These are phyloP conservation scores for Patella vulgata DNA, from an alignment of 1,140 invertebrate species.

Conservation along the genomic window DNA sequence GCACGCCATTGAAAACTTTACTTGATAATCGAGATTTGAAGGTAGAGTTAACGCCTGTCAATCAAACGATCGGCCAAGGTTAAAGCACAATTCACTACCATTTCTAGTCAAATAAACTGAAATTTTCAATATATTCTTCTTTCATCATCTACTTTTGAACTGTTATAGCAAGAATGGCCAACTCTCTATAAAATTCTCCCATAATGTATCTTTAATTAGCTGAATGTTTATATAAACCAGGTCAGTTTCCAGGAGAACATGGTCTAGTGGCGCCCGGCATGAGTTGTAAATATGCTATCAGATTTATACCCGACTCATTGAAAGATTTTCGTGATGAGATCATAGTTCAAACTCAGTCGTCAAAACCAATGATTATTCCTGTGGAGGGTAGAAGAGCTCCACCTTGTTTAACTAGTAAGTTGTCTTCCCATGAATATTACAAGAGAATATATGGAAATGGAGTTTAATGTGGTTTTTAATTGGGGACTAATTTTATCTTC, in stretches of 20 bases:
- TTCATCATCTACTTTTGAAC: too few relatives aligned
- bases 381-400: constrained; percentile 55
- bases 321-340: constrained; percentile 64
- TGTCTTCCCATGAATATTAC: neutral
- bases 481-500: too few relatives aligned
- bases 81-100: too few relatives aligned
- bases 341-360: constrained; percentile 59
- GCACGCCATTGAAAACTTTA: too few relatives aligned
- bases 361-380: constrained; percentile 48
- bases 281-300: constrained; percentile 61
- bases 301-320: constrained; percentile 65
- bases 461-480: neutral
- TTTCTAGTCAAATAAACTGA: too few relatives aligned
- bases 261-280: constrained; percentile 66
- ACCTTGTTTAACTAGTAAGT: constrained; percentile 59
- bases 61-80: too few relatives aligned
- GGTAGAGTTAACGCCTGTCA: too few relatives aligned
- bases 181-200: too few relatives aligned
- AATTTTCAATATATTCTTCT: too few relatives aligned
- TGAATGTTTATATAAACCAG: constrained; percentile 32
- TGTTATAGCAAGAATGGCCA: too few relatives aligned
- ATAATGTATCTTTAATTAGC: too few relatives aligned
- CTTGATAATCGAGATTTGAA: too few relatives aligned
- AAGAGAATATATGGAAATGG: neutral
- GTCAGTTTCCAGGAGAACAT: constrained; percentile 66